These are phyloP conservation scores for Chrysotoxum bicinctum DNA, from an alignment of 2,888 invertebrate genomes.

Conservation along the genomic window DNA sequence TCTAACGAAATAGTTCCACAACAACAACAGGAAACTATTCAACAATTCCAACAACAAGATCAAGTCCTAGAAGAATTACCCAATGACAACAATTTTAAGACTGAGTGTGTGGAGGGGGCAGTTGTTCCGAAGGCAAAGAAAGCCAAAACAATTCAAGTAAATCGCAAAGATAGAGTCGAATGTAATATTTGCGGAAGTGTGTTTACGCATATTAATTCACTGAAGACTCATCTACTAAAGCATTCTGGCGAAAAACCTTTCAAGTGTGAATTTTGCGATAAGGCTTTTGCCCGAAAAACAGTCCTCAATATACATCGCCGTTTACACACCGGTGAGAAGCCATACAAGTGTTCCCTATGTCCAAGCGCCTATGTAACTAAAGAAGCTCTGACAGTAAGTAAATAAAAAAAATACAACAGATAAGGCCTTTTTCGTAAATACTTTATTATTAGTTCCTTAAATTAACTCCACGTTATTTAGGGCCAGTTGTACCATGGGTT, in stretches of 20 bases:
- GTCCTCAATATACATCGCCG: constrained; percentile 73
- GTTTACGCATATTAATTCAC: constrained; percentile 71
- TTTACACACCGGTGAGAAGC: constrained; percentile 73
- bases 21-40: not conserved
- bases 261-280: constrained; percentile 73
- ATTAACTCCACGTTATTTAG: too few relatives aligned
- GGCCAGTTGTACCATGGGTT: too few relatives aligned
- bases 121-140: constrained; percentile 29
- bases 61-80: not conserved
- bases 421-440: too few relatives aligned
- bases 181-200: constrained; percentile 73
- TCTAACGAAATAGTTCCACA: constrained; percentile 9
- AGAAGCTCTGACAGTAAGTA: constrained; percentile 70
- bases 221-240: constrained; percentile 71
- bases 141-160: not conserved
- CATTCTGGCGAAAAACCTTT: constrained; percentile 73
- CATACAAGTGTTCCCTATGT: constrained; percentile 71
- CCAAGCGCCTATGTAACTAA: constrained; percentile 70
- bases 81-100: constrained; percentile 18
- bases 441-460: too few relatives aligned
- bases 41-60: constrained; percentile 6
- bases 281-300: constrained; percentile 70
- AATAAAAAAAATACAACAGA: too few relatives aligned
- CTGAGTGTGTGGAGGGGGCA: constrained; percentile 15
- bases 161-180: constrained; percentile 62